Base-by-base conservation (phyloP, 2,888 invertebrate genomes). In the Heliconius charithonia region DNA sequence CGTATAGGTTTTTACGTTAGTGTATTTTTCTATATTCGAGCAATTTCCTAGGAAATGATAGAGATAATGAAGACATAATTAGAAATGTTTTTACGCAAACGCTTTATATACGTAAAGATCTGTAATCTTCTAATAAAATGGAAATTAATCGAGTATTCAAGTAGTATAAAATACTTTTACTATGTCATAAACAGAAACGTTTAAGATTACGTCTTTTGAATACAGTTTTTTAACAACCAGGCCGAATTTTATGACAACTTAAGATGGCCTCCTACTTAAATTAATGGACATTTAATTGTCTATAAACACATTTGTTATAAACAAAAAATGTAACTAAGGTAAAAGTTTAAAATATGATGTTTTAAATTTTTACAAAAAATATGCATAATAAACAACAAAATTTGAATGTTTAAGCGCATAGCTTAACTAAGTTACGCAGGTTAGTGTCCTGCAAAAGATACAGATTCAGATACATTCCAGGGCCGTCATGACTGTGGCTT, bases 171-270 rank as follows among this genome's bases (percentile, higher is more conserved):
- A 69, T 69, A 9, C 41, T 69, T 69, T 69, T 69, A 69, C 7
- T 41, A 16, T 69, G 69, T 69, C 69, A 45, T 69, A 69, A 45
- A 69, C 25, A 45, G 25, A 37, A 67, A 67, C 66, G n/a, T n/a
- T 67, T 41, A 16, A 37, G n/a, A 41, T 41, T 25, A n/a, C n/a
- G 25, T n/a, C 37, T 41, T 4, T 41, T 67, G 66, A 67, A 67
- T 67, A n/a, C n/a, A 41, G 16, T 67, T 67, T 67, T 67, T 67
- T n/a, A 67, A 67, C 69, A 45, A 16, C 69, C 25, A 69, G 25
- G 41, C 69, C 16, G 69, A 69, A 25, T 25, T 41, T 69, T 69
- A 69, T 69, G 41, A 41, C 25, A 25, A 69, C 1, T 69, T 45
- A 45, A 25, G 25, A 69, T 45, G 67, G 45, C 3, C 25, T 16